These are phyloP conservation scores for Drosophila pruinosa DNA, from an alignment of 1,140 invertebrate genomes.

Conservation along the genomic window DNA sequence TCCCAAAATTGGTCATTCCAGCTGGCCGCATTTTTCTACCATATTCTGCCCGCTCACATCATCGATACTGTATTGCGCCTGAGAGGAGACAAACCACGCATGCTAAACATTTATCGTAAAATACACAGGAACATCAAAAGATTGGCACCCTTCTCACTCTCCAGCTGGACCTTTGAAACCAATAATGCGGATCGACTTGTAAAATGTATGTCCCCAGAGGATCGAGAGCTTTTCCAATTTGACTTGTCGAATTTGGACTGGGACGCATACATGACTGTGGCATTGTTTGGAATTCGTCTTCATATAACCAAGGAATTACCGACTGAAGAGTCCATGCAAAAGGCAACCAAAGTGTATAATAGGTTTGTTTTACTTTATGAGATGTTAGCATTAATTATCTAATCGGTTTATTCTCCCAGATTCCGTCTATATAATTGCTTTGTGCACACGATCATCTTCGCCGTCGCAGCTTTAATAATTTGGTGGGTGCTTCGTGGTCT, in stretches of 20 bases:
- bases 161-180: constrained; percentile 88
- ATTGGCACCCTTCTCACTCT: constrained; percentile 87
- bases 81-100: constrained; percentile 66
- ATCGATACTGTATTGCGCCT: constrained; percentile 84
- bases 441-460: background rate
- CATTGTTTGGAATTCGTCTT: constrained; percentile 86
- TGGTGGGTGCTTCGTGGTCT: background rate
- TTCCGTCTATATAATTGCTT: background rate
- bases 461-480: background rate
- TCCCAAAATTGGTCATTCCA: constrained; percentile 79
- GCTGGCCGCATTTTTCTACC: constrained; percentile 84
- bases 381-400: background rate
- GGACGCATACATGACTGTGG: constrained; percentile 85
- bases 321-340: constrained; percentile 84
- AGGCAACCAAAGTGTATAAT: constrained; percentile 1
- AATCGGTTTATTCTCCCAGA: background rate
- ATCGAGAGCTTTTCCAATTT: constrained; percentile 87
- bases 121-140: constrained; percentile 87
- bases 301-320: constrained; percentile 88
- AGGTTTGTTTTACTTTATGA: constrained; percentile 16
- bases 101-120: constrained; percentile 88
- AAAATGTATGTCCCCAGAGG: constrained; percentile 84
- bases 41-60: constrained; percentile 85
- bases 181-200: constrained; percentile 86
- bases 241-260: constrained; percentile 87